Base-by-base conservation (phyloP, 2,888 invertebrate species). In the Andrena minutula region DNA sequence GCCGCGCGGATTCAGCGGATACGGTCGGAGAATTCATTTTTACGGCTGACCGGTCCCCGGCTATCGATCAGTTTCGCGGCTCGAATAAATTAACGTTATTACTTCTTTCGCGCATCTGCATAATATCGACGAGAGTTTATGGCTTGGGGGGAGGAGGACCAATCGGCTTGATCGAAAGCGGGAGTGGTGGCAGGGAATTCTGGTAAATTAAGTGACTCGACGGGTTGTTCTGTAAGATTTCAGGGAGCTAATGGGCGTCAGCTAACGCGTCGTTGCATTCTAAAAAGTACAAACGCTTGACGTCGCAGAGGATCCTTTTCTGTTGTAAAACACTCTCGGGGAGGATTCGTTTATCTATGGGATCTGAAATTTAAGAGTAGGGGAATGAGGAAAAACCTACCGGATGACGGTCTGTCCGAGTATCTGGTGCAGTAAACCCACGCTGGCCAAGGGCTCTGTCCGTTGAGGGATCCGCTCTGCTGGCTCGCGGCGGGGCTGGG, bases 381-480 rank as follows among this genome's bases (percentile, higher is more conserved):
- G 23, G 2, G 35, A 32, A 16, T 10, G n/a, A 56, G 5, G 0
- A 12, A 47, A 95, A 47, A 95, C 96, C 95, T 94, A 98, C 98
- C 98, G 94, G 98, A 98, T 94, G 97, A 97, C 5, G 98, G 98
- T 91, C 98, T 95, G 94, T 98, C 98, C 90, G 97, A 97, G 95
- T 99, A 99, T 92, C 99, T 95, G 7, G 99, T 99, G 95, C 99
- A 99, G 95, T 98, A 99, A 63, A 99, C 98, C 99, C 99, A 99
- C 41, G 99, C 99, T 0, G 99, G 99, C 98, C 98, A 98, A 91
- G 97, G 94, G 51, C 92, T 94, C 63, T 95, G 95, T 2, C 94
- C 93, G 72, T 93, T 94, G 1, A 75, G 49, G 41, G 41, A 41
- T 0, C 70, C 76, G 23, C 86, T 88, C 53, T 89, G 89, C 23